Evolutionary conservation across 2,888 invertebrate genomes (phyloP), one percentile per base, ranked within the genome.

Genomic region (Tachystola acroxantha): DNA sequence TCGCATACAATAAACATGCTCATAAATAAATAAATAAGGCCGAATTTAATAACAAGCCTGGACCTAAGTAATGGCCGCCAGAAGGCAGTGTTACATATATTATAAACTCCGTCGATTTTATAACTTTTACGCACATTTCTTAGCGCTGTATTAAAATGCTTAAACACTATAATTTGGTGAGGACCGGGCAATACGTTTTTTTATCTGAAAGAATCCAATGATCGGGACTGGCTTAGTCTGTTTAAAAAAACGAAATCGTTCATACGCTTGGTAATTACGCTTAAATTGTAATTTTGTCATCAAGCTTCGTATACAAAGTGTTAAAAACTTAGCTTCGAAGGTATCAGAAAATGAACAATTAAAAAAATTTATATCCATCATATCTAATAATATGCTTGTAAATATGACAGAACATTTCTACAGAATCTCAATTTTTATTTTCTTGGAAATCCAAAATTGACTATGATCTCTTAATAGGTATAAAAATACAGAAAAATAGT

Each of bases 21-120:
- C 75, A 72, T 80, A 82, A 82, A 85, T 85, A 82, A 82, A 81
- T 80, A 84, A 84, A 82, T 82, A 82, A 77, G 70, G 67, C 72
- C 77, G 77, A 78, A 75, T 82, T 78, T 86, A 86, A 86, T 86
- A 84, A 84, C 81, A 81, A 82, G 81, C 64, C 59, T 50, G 63
- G 53, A 46, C 62, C 66, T 79, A 79, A 85, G 73, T 84, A 84
- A 86, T 84, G 79, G 70, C 53, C 76, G 75, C 85, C 84, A 82
- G 81, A 51, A 84, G 85, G 84, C 84, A 84, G 59, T 58, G 69
- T 68, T 74, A 78, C 79, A 79, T 82, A 76, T 80, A 76, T 79
- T 81, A 81, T 66, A 54, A 60, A 57, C 62, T 58, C 64, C 64
- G 64, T 70, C 57, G 62, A 59, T 72, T 78, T 80, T 80, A 69